These are phyloP conservation scores for Planococcus citri DNA, from an alignment of 1,140 invertebrate species.

Conservation along the genomic window DNA sequence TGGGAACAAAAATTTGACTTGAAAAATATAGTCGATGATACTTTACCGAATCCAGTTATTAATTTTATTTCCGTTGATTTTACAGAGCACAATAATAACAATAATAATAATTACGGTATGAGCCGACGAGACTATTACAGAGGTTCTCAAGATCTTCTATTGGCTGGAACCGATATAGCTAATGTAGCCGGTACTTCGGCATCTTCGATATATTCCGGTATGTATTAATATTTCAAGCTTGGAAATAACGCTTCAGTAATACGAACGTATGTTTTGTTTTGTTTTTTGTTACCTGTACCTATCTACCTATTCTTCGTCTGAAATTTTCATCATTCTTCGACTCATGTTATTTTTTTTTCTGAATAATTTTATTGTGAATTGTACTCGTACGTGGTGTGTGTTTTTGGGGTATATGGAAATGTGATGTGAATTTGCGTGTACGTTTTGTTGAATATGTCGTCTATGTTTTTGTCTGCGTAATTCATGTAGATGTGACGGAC, in stretches of 20 bases:
- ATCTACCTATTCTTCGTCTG: too few relatives aligned
- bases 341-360: too few relatives aligned
- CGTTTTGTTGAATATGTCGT: conserved; percentile 19
- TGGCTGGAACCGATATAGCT: conserved; percentile 29
- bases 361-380: too few relatives aligned
- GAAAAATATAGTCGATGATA: too few relatives aligned
- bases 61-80: background rate
- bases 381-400: too few relatives aligned
- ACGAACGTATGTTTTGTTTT: background rate
- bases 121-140: conserved; percentile 67
- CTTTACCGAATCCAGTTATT: too few relatives aligned
- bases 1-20: too few relatives aligned
- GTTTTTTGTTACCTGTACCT: too few relatives aligned
- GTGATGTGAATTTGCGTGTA: background rate
- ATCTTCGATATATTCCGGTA: conserved; percentile 28
- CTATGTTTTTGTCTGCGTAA: too few relatives aligned
- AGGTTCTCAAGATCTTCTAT: conserved; percentile 72
- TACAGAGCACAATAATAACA: conserved; percentile 13
- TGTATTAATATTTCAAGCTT: too few relatives aligned
- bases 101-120: conserved; percentile 10
- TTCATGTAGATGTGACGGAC: conserved; percentile 30
- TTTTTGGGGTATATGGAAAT: conserved; percentile 23
- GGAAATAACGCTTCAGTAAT: too few relatives aligned
- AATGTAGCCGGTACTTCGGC: conserved; percentile 28
- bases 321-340: too few relatives aligned